Evolutionary conservation across 2,797 vertebrate genomes (phyloP).

Genomic region (Phalanger gymnotis): DNA sequence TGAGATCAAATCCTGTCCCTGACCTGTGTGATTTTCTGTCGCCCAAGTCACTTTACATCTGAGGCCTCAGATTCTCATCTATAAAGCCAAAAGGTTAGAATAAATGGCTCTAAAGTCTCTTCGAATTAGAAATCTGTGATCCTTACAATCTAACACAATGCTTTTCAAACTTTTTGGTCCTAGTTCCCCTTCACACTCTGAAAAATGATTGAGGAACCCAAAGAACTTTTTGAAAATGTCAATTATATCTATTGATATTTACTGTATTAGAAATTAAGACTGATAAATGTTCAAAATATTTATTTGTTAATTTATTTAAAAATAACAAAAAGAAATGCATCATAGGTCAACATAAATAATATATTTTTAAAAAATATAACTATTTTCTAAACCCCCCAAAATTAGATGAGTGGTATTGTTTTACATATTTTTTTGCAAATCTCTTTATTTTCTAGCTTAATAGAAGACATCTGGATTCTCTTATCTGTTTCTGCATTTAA

Average conservation of each 20-base stretch:
- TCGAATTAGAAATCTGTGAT: not conserved
- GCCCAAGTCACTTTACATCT: not conserved
- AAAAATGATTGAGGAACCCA: not conserved
- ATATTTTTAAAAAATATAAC: not conserved
- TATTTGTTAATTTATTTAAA: not conserved
- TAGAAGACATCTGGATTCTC: not conserved
- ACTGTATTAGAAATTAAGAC: not conserved
- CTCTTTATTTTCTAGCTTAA: not conserved
- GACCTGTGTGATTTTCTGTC: not conserved
- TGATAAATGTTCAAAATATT: not conserved
- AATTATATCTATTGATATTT: not conserved
- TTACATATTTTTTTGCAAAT: not conserved
- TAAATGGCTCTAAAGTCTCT: not conserved
- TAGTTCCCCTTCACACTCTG: not conserved
- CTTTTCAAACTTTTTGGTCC: not conserved
- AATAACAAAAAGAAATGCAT: not conserved
- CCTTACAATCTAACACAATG: not conserved
- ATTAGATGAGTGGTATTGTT: not conserved
- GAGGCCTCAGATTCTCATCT: not conserved
- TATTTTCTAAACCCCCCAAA: not conserved
- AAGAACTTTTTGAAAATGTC: not conserved
- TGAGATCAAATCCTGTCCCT: not conserved
- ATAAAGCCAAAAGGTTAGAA: not conserved
- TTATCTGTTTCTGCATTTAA: not conserved
- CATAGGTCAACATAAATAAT: not conserved